Evolutionary conservation across 2,113 vertebrate species (phyloP), one percentile per base, ranked within the genome.

Genomic region (Cettia cetti): DNA sequence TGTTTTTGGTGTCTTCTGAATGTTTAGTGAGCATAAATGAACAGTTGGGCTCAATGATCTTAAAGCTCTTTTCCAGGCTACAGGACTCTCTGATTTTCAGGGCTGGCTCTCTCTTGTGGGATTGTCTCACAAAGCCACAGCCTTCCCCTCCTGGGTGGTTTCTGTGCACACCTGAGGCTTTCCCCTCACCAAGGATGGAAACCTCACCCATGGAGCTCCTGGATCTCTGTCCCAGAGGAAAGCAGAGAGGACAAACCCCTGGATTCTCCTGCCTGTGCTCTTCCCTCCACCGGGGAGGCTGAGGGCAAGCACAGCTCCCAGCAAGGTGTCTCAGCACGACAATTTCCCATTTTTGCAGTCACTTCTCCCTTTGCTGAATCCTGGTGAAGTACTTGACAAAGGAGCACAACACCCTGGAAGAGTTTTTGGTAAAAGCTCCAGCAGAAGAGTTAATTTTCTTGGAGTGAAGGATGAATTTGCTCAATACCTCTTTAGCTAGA

Each of bases 121-220:
- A 1, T 31, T 83, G 24, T 15, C 49, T 37, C 33, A 63, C 33
- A 81, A 59, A 11, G 7, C 33, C 49, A 6, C 45, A 77, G 3
- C 33, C 42, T 47, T 63, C 39, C n/a, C 65, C 39, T 59, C 44
- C 27, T 49, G 75, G 35, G 5, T 82, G 45, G 4, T 71, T 81
- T 82, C 70, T 82, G 15, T 33, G 47, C 21, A 42, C 47, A 6
- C 16, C 3, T 19, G 52, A 88, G 40, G 4, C 54, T 78, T 83
- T 53, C 31, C 90, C 50, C 12, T 27, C 52, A 10, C 26, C 42
- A 42, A 6, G 40, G 24, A 69, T 8, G 23, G 35, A 77, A 84
- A 47, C 3, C 5, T 72, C 70, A 15, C 22, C 60, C 14, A 1
- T 0, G 16, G 33, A 28, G 8, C 54, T 26, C 22, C 4, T 0